Percentiles rank a stretch among this genome's conserved stretches.
Evolutionary conservation across 2,888 invertebrate species (phyloP).

Genomic region (Iselma pallidipennis): DNA sequence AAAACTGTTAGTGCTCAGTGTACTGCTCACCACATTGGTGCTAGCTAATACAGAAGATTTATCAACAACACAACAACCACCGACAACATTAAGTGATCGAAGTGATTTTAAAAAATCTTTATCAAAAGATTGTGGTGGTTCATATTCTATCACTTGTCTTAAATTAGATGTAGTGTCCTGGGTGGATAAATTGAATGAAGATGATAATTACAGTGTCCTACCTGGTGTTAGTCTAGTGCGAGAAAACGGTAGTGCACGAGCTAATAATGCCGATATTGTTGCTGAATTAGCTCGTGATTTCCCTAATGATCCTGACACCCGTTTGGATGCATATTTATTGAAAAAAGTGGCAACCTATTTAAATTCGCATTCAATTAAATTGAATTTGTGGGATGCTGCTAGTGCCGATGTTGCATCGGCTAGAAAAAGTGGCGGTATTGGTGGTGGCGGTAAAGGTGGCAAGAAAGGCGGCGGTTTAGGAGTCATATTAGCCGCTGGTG

Average conservation of each 20-base stretch:
- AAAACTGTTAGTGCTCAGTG: constrained; percentile 3
- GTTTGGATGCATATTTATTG: constrained; percentile 72
- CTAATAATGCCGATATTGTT: constrained; percentile 67
- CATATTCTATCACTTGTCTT: constrained; percentile 71
- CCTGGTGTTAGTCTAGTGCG: constrained; percentile 74
- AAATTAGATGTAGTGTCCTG: constrained; percentile 75
- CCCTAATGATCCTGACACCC: constrained; percentile 72
- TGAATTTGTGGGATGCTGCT: constrained; percentile 60
- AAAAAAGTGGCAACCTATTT: constrained; percentile 70
- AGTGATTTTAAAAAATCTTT: constrained; percentile 38
- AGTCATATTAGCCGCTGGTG: constrained; percentile 55
- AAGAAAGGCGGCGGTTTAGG: constrained; percentile 60
- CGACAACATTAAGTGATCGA: constrained; percentile 11
- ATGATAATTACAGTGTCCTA: constrained; percentile 66
- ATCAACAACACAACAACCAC: neutral
- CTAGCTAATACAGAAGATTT: neutral
- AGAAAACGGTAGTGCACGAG: constrained; percentile 56
- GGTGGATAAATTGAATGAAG: constrained; percentile 70
- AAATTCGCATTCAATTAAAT: constrained; percentile 70
- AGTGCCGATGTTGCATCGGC: constrained; percentile 17
- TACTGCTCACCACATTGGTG: neutral
- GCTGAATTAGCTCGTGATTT: constrained; percentile 73
- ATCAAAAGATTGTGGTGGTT: constrained; percentile 58
- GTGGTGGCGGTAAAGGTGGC: constrained; percentile 48
- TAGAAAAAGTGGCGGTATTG: constrained; percentile 46